phyloP scores from a whole-genome alignment of 2,888 invertebrate species.

The Pyralis farinalis region DNA sequence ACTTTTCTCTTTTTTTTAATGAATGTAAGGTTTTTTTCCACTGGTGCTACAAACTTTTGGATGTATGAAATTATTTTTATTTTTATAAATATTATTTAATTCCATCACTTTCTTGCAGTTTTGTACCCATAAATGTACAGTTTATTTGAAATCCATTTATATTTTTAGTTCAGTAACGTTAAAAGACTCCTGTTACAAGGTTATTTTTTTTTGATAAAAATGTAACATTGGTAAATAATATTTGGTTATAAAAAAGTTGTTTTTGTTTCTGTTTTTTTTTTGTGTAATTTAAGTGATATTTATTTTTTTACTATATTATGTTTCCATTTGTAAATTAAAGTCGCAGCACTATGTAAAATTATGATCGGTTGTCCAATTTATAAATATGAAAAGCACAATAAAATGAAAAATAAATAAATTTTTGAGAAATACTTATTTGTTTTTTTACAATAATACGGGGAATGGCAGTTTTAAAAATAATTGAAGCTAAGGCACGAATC shows the following conservation, averaged over 20 bases:
- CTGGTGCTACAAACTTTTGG: constrained; percentile 54
- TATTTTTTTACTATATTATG: constrained; percentile 56
- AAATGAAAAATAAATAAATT: constrained; percentile 77
- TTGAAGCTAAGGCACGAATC: no score
- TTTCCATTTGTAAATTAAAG: constrained; percentile 53
- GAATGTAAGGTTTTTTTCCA: constrained; percentile 27
- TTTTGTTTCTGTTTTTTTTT: constrained; percentile 36
- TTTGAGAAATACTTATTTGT: constrained; percentile 45
- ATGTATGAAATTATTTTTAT: constrained; percentile 16
- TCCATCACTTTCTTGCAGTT: neutral
- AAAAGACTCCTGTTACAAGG: no score
- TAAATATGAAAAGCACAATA: constrained; percentile 77
- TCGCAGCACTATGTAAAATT: constrained; percentile 61
- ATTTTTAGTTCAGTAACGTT: no score
- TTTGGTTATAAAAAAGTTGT: constrained; percentile 36
- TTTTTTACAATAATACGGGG: no score
- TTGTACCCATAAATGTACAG: neutral
- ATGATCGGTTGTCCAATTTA: constrained; percentile 56
- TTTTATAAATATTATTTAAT: neutral
- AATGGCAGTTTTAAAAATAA: no score
- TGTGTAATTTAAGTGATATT: constrained; percentile 50
- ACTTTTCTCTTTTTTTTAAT: constrained; percentile 26
- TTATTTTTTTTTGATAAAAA: constrained; percentile 11
- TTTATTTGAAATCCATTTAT: neutral
- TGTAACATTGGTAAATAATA: constrained; percentile 24